phyloP scores from a whole-genome alignment of 2,888 invertebrate genomes.

The Sminthurinus aureus region DNA sequence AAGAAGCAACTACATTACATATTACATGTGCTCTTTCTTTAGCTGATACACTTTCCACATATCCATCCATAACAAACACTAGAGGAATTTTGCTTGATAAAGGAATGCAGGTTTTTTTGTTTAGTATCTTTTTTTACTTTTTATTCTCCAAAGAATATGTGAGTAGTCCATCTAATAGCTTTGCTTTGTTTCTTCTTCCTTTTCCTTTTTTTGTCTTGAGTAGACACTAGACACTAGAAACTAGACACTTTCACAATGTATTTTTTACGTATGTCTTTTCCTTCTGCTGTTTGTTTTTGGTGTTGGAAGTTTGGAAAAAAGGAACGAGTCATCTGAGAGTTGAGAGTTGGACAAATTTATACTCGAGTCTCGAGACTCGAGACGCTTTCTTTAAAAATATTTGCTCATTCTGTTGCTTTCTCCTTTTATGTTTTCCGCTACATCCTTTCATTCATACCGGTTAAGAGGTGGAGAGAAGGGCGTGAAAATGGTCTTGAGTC shows the following conservation, averaged over 20 bases:
- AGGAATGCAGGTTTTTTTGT: neutral
- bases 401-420: neutral
- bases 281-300: neutral
- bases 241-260: no score
- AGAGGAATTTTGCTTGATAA: neutral
- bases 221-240: no score
- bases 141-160: neutral
- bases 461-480: slow-evolving; percentile 8
- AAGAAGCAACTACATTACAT: neutral
- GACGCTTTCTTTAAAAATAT: neutral
- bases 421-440: neutral
- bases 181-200: neutral
- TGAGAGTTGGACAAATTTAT: slow-evolving; percentile 8
- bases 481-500: slow-evolving; percentile 14
- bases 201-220: no score
- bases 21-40: neutral
- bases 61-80: neutral
- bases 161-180: neutral
- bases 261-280: neutral
- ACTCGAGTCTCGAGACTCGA: neutral
- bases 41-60: neutral
- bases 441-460: neutral
- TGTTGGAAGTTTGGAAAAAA: neutral
- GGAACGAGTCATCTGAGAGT: slow-evolving; percentile 1
- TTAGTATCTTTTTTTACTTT: neutral